Base-by-base conservation (phyloP, 2,888 invertebrate genomes). In the Acrocyrtus sp. region DNA sequence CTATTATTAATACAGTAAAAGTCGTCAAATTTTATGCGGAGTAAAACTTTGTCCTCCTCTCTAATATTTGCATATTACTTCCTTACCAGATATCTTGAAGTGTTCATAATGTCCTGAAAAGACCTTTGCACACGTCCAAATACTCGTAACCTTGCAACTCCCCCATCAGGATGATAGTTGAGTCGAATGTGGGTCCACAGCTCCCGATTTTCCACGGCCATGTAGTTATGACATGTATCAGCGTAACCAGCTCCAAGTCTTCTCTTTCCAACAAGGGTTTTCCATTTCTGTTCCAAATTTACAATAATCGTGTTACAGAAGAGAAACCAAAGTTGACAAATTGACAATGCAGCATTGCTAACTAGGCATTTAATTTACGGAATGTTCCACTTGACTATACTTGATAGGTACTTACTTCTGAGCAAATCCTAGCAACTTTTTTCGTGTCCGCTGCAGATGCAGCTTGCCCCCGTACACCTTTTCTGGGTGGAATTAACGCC, bases 151-250 rank as follows among this genome's bases (percentile, higher is more conserved):
- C 90, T 84, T 0, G 89, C 89, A 3, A 90, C 87, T 1, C 90
- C 90, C 17, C 90, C 90, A 78, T 90, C 90, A 0, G 90, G 90
- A 81, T 85, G 89, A 15, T 89, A 87, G 80, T 90, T 90, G 4
- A 90, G 83, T 3, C 89, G 85, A 4, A 90, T 83, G 78, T 89
- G 89, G 0, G 89, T 89, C 85, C 86, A 89, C 0, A 85, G 83
- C 58, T 87, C 86, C 51, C 86, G 86, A 65, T 85, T 86, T 0
- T 86, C 79, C 1, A 88, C 85, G 85, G 86, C 85, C 80, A 88
- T 87, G 80, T 85, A 89, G 82, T 88, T 89, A 77, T 86, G 86
- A 76, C 89, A 86, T 0, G 88, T 88, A n/a, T 87, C 87, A 66
- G 86, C 85, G 81, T 87, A 87, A 12, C 89, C 90, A 0, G 89